Evolutionary conservation across 2,113 vertebrate species (phyloP).

Genomic region (Ictidomys tridecemlineatus): DNA sequence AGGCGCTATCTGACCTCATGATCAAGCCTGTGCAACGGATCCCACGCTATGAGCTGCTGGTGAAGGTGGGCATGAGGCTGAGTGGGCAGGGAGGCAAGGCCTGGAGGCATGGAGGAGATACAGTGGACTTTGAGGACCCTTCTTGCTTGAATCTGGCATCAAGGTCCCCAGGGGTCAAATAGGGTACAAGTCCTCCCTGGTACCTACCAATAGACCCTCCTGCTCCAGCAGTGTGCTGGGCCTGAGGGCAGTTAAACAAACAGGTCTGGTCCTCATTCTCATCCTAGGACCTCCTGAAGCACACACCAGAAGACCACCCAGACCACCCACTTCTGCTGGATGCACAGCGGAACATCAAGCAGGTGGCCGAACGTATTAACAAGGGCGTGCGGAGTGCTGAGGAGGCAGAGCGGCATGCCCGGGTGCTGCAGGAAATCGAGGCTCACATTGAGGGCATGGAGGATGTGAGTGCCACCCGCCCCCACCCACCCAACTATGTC

Average conservation of each 20-base stretch:
- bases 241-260: not conserved
- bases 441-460: constrained; percentile 98
- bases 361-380: constrained; percentile 97
- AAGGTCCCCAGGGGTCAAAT: not conserved
- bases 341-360: constrained; percentile 97
- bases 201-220: not conserved
- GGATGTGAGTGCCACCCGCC: constrained; percentile 89
- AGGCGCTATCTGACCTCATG: constrained; percentile 97
- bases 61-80: constrained; percentile 91
- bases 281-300: constrained; percentile 96
- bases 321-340: constrained; percentile 94
- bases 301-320: constrained; percentile 96
- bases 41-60: constrained; percentile 97
- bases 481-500: not conserved
- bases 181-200: not conserved
- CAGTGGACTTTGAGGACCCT: not conserved
- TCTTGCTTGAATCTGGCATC: not conserved
- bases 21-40: constrained; percentile 99
- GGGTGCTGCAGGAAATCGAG: constrained; percentile 98
- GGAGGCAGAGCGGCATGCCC: constrained; percentile 95
- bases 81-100: not conserved
- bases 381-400: constrained; percentile 96
- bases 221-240: not conserved
- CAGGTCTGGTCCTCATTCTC: not conserved
- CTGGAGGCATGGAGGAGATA: no score